Percentiles rank a stretch among this genome's conserved stretches.
phyloP scores from a whole-genome alignment of 2,888 invertebrate genomes.

The Brachylomia viminalis region DNA sequence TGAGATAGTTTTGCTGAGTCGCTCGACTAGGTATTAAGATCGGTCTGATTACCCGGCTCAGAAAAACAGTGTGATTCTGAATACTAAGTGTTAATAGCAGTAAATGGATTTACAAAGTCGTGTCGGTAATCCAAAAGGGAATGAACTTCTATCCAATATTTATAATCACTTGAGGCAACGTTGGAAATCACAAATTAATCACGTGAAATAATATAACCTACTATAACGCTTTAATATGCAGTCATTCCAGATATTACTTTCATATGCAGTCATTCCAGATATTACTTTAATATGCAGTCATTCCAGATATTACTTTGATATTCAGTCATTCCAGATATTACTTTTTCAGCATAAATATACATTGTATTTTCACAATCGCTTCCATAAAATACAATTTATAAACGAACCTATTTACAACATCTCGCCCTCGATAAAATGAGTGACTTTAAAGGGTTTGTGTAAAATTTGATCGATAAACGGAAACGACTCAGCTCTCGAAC shows the following conservation, averaged over 20 bases:
- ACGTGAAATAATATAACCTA: not conserved
- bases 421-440: slow-evolving; percentile 39
- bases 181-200: not conserved
- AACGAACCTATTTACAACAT: slow-evolving; percentile 23
- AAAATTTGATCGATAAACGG: slow-evolving; percentile 76
- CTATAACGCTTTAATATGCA: not conserved
- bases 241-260: too few relatives aligned
- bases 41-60: slow-evolving; percentile 29
- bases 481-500: slow-evolving; percentile 69
- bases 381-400: not conserved
- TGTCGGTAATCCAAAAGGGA: not conserved
- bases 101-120: slow-evolving; percentile 26
- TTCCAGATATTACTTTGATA: too few relatives aligned
- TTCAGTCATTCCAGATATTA: not conserved
- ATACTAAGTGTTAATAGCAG: slow-evolving; percentile 24
- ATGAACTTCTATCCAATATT: not conserved
- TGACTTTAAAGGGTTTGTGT: slow-evolving; percentile 69
- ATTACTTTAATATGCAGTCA: too few relatives aligned
- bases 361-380: not conserved
- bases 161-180: not conserved
- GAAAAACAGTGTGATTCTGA: slow-evolving; percentile 37
- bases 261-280: too few relatives aligned
- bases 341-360: not conserved
- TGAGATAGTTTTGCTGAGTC: slow-evolving; percentile 9
- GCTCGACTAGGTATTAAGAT: slow-evolving; percentile 31